phyloP scores from a whole-genome alignment of 2,888 invertebrate genomes.

The Bombyx huttoni region DNA sequence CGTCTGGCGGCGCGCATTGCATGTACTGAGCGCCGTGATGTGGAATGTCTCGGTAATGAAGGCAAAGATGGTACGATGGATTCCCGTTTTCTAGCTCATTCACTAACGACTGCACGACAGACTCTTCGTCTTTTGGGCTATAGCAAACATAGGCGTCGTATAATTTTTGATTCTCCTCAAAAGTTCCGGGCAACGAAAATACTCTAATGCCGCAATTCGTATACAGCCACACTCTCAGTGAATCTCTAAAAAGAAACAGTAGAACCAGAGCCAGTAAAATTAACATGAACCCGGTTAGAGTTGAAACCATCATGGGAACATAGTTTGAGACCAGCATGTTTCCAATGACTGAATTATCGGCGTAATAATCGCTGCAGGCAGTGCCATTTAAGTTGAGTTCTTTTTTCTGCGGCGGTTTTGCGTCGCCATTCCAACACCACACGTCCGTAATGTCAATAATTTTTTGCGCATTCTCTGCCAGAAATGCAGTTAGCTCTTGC shows the following conservation, averaged over 20 bases:
- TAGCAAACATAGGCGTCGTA: constrained; percentile 96
- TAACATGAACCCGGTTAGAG: constrained; percentile 82
- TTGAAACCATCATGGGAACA: constrained; percentile 86
- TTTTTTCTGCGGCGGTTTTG: constrained; percentile 81
- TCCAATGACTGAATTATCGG: constrained; percentile 86
- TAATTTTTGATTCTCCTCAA: constrained; percentile 86
- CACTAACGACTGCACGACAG: constrained; percentile 87
- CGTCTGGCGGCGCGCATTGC: constrained; percentile 81
- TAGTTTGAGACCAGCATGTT: constrained; percentile 87
- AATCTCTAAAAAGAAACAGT: constrained; percentile 88
- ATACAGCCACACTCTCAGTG: constrained; percentile 89
- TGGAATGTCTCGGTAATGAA: constrained; percentile 90
- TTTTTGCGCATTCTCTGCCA: constrained; percentile 84
- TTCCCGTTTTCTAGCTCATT: constrained; percentile 87
- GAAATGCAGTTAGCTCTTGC: constrained; percentile 86
- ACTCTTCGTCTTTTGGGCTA: constrained; percentile 92
- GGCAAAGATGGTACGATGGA: constrained; percentile 85
- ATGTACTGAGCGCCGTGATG: constrained; percentile 79
- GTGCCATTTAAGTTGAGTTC: constrained; percentile 88
- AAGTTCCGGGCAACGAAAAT: constrained; percentile 78
- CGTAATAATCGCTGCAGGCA: constrained; percentile 88
- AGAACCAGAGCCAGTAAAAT: constrained; percentile 83
- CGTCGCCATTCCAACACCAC: constrained; percentile 85
- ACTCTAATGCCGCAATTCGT: constrained; percentile 89
- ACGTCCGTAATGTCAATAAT: constrained; percentile 84